Conservation (phyloP, 2,888 invertebrate genomes). For the Andrena bucephala region DNA sequence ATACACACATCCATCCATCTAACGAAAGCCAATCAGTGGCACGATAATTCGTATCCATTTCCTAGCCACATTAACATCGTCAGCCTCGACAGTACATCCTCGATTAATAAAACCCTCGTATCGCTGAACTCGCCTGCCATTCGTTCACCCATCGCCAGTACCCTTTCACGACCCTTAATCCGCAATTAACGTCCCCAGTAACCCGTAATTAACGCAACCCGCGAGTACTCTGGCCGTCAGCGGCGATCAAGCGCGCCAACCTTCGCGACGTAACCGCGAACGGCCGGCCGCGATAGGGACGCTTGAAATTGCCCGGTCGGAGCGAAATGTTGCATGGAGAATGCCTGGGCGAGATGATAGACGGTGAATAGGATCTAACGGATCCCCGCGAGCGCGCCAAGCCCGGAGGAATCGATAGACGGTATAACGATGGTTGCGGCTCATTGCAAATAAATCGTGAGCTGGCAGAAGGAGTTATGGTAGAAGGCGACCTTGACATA, state of each 20-base stretch:
- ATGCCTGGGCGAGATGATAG: constrained; percentile 37
- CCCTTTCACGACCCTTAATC: constrained; percentile 2
- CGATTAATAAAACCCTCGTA: not conserved
- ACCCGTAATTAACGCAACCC: constrained; percentile 7
- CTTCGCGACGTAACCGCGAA: not conserved
- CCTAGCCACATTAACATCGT: not conserved
- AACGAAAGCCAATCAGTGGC: not conserved
- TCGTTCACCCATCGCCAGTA: not conserved
- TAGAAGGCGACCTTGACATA: constrained; percentile 79
- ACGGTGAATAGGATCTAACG: constrained; percentile 40
- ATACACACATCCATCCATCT: too few species aligned
- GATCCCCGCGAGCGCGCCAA: constrained; percentile 19
- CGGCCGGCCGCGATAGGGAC: not conserved
- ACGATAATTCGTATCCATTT: not conserved
- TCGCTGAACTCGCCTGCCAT: not conserved
- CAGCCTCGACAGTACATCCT: not conserved
- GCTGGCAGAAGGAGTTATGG: constrained; percentile 67
- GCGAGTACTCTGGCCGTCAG: not conserved
- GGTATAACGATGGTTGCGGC: constrained; percentile 44
- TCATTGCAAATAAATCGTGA: constrained; percentile 63
- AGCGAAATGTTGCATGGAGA: constrained; percentile 21
- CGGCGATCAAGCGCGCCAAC: constrained; percentile 1
- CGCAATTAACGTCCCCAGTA: constrained; percentile 1
- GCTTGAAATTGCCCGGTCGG: not conserved
- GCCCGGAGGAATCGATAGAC: constrained; percentile 31